Percentiles rank a stretch among this genome's conserved stretches.
phyloP scores from a whole-genome alignment of 2,797 vertebrate genomes.

The Cryptoblepharus egeriae region DNA sequence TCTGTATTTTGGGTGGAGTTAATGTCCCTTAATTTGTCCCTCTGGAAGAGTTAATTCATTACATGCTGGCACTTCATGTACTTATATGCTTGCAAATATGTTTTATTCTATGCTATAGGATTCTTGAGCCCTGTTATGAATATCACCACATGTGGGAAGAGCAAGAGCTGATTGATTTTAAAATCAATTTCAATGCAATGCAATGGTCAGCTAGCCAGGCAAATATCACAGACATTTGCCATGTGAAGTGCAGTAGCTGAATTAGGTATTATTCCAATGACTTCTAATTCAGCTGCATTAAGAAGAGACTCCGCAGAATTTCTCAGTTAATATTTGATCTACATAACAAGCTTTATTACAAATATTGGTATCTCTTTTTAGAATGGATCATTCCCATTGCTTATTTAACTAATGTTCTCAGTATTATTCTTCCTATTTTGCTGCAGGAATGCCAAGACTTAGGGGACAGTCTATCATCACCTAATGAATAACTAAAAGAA shows the following conservation, averaged over 20 bases:
- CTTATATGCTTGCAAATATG: no score
- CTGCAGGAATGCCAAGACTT: no score
- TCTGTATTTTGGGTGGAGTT: not conserved
- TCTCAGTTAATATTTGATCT: no score
- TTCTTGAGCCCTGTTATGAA: not conserved
- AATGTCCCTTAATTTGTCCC: not conserved
- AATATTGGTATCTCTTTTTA: no score
- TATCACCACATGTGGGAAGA: not conserved
- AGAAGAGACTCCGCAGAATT: no score
- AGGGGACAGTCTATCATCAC: no score
- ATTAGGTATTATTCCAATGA: not conserved
- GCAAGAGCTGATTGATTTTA: not conserved
- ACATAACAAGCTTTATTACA: no score
- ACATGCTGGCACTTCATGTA: not conserved
- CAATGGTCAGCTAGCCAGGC: not conserved
- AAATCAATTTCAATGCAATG: no score
- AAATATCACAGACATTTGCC: not conserved
- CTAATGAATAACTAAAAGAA: not conserved
- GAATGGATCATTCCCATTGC: no score
- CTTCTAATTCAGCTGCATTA: not conserved
- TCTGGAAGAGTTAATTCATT: not conserved
- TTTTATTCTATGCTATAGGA: not conserved
- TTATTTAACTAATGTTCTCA: no score
- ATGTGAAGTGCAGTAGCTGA: not conserved
- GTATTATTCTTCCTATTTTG: no score